phyloP scores from a whole-genome alignment of 2,113 vertebrate species.

The Eulemur macaco region DNA sequence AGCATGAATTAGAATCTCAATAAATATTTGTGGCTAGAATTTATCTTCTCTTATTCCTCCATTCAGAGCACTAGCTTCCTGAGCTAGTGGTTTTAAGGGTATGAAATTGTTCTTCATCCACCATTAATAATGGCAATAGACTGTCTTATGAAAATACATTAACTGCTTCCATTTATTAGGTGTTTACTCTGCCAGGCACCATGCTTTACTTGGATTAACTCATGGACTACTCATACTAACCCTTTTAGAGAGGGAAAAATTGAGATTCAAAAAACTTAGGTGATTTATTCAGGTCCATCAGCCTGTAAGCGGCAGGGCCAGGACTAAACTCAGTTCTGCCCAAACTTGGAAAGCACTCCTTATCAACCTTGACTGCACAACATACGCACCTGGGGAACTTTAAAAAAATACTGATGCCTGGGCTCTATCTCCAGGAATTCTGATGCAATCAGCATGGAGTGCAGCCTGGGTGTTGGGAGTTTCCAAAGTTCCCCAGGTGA shows the following conservation, averaged over 20 bases:
- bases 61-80: neutral
- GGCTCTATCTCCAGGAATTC: neutral
- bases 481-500: neutral
- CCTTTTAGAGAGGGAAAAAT: slow-evolving; percentile 13
- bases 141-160: slow-evolving; percentile 6
- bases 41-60: slow-evolving; percentile 25
- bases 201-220: neutral
- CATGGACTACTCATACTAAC: neutral
- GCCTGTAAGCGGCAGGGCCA: neutral
- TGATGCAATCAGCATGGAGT: neutral
- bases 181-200: neutral
- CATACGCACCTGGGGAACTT: neutral
- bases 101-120: neutral
- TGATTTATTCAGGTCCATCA: neutral
- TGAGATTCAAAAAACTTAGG: neutral
- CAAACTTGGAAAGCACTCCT: slow-evolving; percentile 13
- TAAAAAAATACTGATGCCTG: neutral
- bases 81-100: neutral
- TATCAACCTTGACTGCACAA: neutral
- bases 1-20: slow-evolving; percentile 6
- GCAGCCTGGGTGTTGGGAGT: neutral
- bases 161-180: slow-evolving; percentile 3
- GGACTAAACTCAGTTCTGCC: neutral
- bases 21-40: neutral
- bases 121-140: slow-evolving; percentile 28